Evolutionary conservation across 53 echinoderm and acorn worm genomes (phyloP).

Genomic region (Antedon mediterranea): DNA sequence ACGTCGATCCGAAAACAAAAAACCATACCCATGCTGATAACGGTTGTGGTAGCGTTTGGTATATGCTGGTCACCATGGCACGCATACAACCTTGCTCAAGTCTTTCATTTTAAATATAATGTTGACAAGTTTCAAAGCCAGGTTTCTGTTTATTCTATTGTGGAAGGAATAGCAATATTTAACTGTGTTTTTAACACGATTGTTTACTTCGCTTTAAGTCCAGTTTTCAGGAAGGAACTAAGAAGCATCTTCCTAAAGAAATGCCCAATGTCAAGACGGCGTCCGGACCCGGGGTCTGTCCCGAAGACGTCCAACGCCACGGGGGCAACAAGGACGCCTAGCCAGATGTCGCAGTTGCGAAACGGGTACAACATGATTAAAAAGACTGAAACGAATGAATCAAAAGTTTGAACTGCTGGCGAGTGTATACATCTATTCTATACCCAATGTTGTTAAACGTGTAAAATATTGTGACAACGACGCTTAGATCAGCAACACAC

Average conservation of each 20-base stretch:
- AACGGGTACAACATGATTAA: background rate
- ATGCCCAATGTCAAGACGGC: conserved; percentile 2
- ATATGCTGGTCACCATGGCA: conserved; percentile 86
- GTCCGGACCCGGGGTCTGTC: conserved; percentile 15
- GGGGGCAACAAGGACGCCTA: background rate
- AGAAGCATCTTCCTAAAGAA: conserved; percentile 34
- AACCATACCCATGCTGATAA: conserved; percentile 91
- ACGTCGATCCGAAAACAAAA: conserved; percentile 87
- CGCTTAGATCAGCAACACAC: too few relatives aligned
- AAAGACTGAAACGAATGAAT: background rate
- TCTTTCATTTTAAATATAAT: conserved; percentile 28
- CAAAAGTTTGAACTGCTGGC: background rate
- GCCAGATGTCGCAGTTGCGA: background rate
- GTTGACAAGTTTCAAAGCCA: conserved; percentile 16
- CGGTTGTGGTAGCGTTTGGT: conserved; percentile 83
- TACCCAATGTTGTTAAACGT: too few relatives aligned
- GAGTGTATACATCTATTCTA: too few relatives aligned
- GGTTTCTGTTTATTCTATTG: conserved; percentile 35
- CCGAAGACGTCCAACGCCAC: background rate
- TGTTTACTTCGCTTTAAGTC: conserved; percentile 76
- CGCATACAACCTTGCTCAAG: conserved; percentile 47
- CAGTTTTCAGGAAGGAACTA: conserved; percentile 75
- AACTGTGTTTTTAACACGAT: conserved; percentile 83
- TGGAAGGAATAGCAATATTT: conserved; percentile 79
- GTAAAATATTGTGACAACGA: too few relatives aligned